Evolutionary conservation across 2,888 invertebrate genomes (phyloP).

Genomic region (Ormia ochracea): DNA sequence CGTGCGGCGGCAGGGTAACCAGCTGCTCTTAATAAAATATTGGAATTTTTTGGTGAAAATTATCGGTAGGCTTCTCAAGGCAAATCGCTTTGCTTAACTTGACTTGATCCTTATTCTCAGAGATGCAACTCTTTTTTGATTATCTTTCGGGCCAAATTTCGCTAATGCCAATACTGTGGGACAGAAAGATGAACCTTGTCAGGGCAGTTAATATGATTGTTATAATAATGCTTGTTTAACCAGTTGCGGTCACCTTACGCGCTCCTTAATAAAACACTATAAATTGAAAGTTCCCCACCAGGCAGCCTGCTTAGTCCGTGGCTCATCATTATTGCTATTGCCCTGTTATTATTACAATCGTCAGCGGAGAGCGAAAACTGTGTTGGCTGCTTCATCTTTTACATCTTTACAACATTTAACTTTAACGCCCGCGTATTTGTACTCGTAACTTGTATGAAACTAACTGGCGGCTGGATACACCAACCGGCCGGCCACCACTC

Average conservation of each 20-base stretch:
- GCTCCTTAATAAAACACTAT: constrained; percentile 20
- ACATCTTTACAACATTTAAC: constrained; percentile 29
- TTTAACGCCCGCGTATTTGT: constrained; percentile 61
- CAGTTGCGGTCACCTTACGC: constrained; percentile 19
- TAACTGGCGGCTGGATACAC: not conserved
- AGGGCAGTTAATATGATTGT: not conserved
- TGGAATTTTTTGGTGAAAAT: too few relatives aligned
- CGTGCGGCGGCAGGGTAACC: constrained; percentile 1
- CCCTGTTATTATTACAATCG: constrained; percentile 26
- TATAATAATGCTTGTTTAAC: not conserved
- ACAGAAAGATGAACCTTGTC: too few relatives aligned
- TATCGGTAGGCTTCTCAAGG: too few relatives aligned
- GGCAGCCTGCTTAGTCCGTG: not conserved
- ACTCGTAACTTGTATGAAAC: constrained; percentile 13
- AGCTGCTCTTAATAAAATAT: not conserved
- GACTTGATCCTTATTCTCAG: too few relatives aligned
- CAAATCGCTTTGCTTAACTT: too few relatives aligned
- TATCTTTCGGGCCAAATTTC: too few relatives aligned
- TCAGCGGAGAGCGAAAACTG: constrained; percentile 25
- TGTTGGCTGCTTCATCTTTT: constrained; percentile 30
- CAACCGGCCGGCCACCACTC: not conserved
- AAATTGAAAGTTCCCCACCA: constrained; percentile 41
- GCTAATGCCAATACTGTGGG: too few relatives aligned
- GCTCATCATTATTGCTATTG: constrained; percentile 8
- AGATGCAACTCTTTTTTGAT: too few relatives aligned